Conservation (phyloP, 2,113 vertebrate genomes). For the Scartelaos histophorus region DNA sequence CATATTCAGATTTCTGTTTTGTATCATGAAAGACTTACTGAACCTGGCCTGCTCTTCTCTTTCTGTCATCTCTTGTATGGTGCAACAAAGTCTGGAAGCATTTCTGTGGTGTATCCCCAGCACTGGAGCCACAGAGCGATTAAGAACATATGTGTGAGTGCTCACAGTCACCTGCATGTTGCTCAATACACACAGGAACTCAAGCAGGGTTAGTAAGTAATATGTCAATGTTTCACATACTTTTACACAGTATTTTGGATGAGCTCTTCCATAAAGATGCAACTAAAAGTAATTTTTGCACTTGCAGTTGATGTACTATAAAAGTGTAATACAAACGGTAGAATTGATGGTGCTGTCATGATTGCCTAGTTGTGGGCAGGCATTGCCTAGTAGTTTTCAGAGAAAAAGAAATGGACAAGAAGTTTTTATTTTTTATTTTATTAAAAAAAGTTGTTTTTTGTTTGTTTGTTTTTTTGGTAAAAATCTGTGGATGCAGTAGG, state of each 20-base stretch:
- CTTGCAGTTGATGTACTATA: neutral
- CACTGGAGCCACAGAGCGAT: conserved; percentile 50
- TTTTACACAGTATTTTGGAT: neutral
- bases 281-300: neutral
- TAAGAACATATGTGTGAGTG: conserved; percentile 54
- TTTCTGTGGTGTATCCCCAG: conserved; percentile 28
- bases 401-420: too few relatives aligned
- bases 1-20: conserved; percentile 55
- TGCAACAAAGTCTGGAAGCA: conserved; percentile 44
- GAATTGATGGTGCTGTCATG: neutral
- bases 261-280: neutral
- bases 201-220: conserved; percentile 28
- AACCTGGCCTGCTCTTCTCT: conserved; percentile 37
- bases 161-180: conserved; percentile 56
- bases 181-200: conserved; percentile 41
- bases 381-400: too few relatives aligned
- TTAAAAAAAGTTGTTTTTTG: too few relatives aligned
- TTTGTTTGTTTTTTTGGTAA: too few relatives aligned
- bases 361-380: too few relatives aligned
- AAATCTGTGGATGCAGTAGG: too few relatives aligned
- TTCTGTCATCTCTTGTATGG: conserved; percentile 22
- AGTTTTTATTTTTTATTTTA: too few relatives aligned
- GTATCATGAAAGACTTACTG: conserved; percentile 43
- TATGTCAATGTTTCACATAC: conserved; percentile 5
- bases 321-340: too few relatives aligned